A percentile compares a stretch with the other conserved stretches of the same genome.
Evolutionary conservation across 2,797 vertebrate genomes (phyloP).

Genomic region (Sebastes oblongus): DNA sequence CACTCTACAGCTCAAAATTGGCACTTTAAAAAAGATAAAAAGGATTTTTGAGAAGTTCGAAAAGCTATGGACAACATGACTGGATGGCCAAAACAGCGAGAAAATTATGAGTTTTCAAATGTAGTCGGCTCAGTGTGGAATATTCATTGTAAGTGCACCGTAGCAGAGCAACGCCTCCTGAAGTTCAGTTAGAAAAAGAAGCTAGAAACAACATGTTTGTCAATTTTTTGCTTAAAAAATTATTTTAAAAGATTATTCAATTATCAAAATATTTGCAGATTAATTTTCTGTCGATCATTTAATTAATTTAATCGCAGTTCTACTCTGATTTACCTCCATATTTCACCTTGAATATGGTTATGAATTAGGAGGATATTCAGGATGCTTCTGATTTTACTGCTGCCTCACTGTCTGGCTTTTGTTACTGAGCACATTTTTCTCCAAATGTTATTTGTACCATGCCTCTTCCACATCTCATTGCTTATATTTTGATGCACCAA

Average conservation of each 20-base stretch:
- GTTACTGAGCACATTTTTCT: not conserved
- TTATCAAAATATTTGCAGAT: not conserved
- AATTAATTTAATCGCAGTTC: not conserved
- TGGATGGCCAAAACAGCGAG: not conserved
- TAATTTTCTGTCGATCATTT: not conserved
- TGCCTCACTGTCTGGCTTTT: not conserved
- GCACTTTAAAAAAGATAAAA: too few species aligned
- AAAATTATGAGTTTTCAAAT: not conserved
- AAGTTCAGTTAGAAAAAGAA: not conserved
- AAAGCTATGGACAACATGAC: not conserved
- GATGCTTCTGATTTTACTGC: not conserved
- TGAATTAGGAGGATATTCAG: not conserved
- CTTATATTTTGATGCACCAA: slow-evolving; percentile 39
- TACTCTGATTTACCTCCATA: not conserved
- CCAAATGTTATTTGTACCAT: not conserved
- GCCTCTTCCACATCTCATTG: not conserved
- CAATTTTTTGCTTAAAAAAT: not conserved
- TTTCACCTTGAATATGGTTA: not conserved
- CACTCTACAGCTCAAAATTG: not conserved
- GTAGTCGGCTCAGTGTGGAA: not conserved
- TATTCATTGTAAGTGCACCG: not conserved
- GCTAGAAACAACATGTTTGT: not conserved
- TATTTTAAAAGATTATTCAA: not conserved
- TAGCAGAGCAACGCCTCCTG: not conserved
- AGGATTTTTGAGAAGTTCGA: too few species aligned